These are phyloP conservation scores for Himalopsyche japonica DNA, from an alignment of 2,888 invertebrate genomes.

Conservation along the genomic window DNA sequence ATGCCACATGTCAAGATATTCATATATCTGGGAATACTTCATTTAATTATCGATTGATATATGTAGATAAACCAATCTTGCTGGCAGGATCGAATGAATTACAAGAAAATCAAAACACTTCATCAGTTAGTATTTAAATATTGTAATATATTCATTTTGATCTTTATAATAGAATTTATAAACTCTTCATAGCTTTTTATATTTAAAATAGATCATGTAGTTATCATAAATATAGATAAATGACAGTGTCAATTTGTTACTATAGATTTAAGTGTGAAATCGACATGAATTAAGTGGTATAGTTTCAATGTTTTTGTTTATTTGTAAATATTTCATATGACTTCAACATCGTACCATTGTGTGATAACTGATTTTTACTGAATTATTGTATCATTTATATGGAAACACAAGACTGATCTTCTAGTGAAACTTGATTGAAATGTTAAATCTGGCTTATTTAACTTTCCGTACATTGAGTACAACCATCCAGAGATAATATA, in stretches of 20 bases:
- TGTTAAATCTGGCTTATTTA: constrained; percentile 29
- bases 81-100: not conserved
- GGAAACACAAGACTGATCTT: constrained; percentile 40
- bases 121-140: not conserved
- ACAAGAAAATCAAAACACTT: not conserved
- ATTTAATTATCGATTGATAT: not conserved
- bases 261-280: not conserved
- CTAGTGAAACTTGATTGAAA: constrained; percentile 35
- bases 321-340: constrained; percentile 11
- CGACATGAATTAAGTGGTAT: not conserved
- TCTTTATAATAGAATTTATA: not conserved
- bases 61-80: not conserved
- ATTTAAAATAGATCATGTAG: not conserved
- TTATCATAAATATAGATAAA: not conserved
- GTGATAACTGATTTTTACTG: constrained; percentile 37
- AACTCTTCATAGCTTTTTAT: not conserved
- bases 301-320: not conserved
- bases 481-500: constrained; percentile 28
- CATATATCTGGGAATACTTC: not conserved
- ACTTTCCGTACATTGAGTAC: constrained; percentile 31
- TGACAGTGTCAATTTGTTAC: not conserved
- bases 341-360: constrained; percentile 34
- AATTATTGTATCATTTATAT: constrained; percentile 31
- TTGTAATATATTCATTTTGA: not conserved
- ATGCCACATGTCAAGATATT: not conserved